Base-by-base conservation (phyloP, 2,888 invertebrate species). In the Amorpha juglandis region DNA sequence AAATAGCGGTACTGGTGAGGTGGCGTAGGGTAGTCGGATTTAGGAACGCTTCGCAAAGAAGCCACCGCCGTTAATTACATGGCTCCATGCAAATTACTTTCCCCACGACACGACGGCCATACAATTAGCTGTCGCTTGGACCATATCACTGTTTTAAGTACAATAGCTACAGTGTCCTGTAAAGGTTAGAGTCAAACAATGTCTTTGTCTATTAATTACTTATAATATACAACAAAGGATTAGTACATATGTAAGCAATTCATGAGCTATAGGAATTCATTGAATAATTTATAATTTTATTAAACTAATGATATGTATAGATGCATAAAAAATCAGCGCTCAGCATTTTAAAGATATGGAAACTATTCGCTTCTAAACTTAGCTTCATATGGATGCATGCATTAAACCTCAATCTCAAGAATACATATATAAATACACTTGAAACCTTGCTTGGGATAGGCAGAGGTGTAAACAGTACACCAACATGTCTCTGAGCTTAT, bases 71-170 rank as follows among this genome's bases (percentile, higher is more conserved):
- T 78, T 82, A 81, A 83, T 83, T 80, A 79, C 76, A 67, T 71
- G 77, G 78, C 78, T 79, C 82, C 76, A 82, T 79, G 80, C 74
- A 86, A 87, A 87, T 87, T 81, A 79, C 77, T 80, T 80, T 82
- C 71, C 78, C 69, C 75, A 71, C 75, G 76, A 72, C 71, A 72
- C 67, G 69, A 71, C 75, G 75, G 70, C 73, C 72, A 76, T 72
- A 79, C 79, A 74, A 80, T 78, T 78, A 79, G 73, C 73, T 73
- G 69, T 73, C 72, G 69, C 70, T 71, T 70, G 72, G 63, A 52
- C 62, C 27, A n/a, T 19, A 48, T 12, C 64, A 58, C 58, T 65
- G 64, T 65, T 65, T 65, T 33, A 1, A n/a, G n/a, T 48, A 65
- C 16, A 58, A 38, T 58, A 42, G 58, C 16, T 19, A 19, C 38